Evolutionary conservation across 2,113 vertebrate genomes (phyloP).

Genomic region (Phalacrocorax carbo): DNA sequence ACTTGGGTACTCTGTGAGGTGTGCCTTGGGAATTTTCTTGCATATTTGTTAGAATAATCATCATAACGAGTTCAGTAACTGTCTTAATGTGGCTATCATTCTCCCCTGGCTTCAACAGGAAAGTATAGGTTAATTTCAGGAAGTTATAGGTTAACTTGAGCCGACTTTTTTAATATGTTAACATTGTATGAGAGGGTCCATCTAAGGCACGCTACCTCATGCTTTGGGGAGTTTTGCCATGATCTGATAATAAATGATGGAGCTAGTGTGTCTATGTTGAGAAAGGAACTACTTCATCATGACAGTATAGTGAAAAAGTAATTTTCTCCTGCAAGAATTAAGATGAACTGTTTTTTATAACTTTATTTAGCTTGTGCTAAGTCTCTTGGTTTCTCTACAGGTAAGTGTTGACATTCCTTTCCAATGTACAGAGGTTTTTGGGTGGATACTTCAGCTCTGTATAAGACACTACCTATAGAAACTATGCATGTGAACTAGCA

Average conservation of each 20-base stretch:
- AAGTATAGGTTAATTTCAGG: neutral
- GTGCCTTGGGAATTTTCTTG: neutral
- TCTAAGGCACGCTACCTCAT: neutral
- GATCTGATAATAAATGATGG: neutral
- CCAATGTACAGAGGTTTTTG: neutral
- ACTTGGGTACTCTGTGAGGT: neutral
- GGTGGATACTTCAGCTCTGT: neutral
- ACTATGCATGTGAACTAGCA: neutral
- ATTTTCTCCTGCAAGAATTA: neutral
- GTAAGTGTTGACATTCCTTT: neutral
- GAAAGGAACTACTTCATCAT: neutral
- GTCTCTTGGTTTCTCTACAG: neutral
- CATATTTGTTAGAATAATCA: conserved; percentile 1
- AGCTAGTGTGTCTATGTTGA: neutral
- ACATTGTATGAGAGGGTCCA: neutral
- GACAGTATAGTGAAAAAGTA: neutral
- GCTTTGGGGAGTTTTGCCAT: neutral
- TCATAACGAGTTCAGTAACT: neutral
- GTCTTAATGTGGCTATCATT: conserved; percentile 36
- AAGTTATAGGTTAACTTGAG: neutral
- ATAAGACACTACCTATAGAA: neutral
- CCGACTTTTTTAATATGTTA: conserved; percentile 35
- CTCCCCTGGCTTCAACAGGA: conserved; percentile 20
- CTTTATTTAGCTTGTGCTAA: neutral
- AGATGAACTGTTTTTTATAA: neutral